Base-by-base conservation (phyloP, 2,888 invertebrate species). In the Chymomyza caudatula region DNA sequence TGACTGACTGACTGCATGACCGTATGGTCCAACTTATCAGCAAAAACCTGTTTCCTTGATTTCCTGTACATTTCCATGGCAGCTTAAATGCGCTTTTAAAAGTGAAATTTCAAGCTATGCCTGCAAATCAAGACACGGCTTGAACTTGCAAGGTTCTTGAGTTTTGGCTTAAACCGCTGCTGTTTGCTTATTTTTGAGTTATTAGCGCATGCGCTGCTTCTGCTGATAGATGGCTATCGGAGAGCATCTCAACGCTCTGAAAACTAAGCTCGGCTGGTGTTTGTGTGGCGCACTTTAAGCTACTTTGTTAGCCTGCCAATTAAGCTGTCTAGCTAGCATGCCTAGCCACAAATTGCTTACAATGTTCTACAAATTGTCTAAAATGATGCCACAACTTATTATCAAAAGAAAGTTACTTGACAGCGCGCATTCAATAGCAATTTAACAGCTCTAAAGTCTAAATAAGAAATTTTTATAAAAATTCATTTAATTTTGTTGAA, bases 191-290 rank as follows among this genome's bases (percentile, higher is more conserved):
- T 58, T 25, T 58, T 67, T 71, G 74, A 78, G 63, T 83, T 76
- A 83, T 85, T 85, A 85, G 82, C 85, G 77, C 85, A 83, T 74
- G 82, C 83, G 62, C 62, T 44, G 43, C n/a, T 47, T 59, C 25
- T 15, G 4, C 11, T 19, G 20, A 51, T 68, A 74, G 85, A 82
- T 82, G 67, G 60, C 59, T 71, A 85, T 85, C 85, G 56, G 51
- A 63, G 22, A 67, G 81, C 81, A 85, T 85, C 85, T 59, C 54
- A 65, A 37, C 71, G 82, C 82, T 82, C 82, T 79, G 63, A 70
- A 85, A 65, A 58, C 55, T 19, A 2, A 49, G 8, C 19, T 1
- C 17, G 15, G n/a, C 43, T 43, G 43, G n/a, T n/a, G 43, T 44
- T 44, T 49, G 5, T 11, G 44, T 44, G n/a, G 44, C n/a, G n/a